Evolutionary conservation across 2,888 invertebrate genomes (phyloP).

Genomic region (Trichopoda pennipes): DNA sequence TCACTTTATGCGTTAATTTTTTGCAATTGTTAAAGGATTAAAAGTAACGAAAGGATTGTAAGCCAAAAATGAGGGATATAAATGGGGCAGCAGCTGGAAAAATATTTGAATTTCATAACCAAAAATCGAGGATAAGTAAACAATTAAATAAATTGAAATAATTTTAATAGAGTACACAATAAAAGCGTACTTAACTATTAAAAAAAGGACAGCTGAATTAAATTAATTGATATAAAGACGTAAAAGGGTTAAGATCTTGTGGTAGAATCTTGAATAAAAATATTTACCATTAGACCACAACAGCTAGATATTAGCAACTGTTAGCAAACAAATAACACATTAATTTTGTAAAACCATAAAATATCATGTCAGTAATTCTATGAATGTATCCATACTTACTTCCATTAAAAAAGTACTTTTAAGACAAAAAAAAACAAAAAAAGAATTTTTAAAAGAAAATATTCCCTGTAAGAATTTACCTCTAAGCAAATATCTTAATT

Average conservation of each 20-base stretch:
- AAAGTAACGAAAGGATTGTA: conserved; percentile 38
- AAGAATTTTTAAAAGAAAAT: too few relatives aligned
- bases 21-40: conserved; percentile 54
- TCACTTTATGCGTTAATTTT: conserved; percentile 24
- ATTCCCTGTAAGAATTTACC: too few relatives aligned
- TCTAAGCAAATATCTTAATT: too few relatives aligned
- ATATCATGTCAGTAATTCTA: too few relatives aligned
- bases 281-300: too few relatives aligned
- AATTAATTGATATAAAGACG: neutral
- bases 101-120: conserved; percentile 37
- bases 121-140: neutral
- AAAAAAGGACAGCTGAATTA: neutral
- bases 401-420: too few relatives aligned
- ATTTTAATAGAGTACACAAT: neutral
- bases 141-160: neutral
- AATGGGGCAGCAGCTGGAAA: conserved; percentile 38
- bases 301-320: neutral
- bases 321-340: too few relatives aligned
- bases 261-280: neutral
- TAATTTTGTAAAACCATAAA: too few relatives aligned
- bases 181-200: neutral
- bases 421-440: too few relatives aligned
- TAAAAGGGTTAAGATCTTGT: neutral
- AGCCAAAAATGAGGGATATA: conserved; percentile 31
- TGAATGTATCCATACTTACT: too few relatives aligned